These are phyloP conservation scores for Holotrichia oblita DNA, from an alignment of 1,140 invertebrate genomes.

Conservation along the genomic window DNA sequence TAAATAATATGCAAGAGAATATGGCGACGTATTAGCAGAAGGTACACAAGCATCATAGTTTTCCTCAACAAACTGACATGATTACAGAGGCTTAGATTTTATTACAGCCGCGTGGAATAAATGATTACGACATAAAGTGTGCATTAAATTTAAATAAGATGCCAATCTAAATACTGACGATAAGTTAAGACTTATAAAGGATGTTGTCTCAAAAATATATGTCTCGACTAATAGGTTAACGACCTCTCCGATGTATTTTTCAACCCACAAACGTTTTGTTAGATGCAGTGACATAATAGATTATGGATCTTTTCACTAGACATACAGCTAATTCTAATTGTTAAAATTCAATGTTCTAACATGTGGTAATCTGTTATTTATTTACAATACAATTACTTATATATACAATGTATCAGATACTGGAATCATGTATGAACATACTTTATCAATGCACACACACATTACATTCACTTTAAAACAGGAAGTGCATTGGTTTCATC, in stretches of 20 bases:
- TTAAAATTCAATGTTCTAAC: no score
- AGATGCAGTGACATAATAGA: neutral
- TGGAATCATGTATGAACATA: no score
- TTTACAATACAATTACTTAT: no score
- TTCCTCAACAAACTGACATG: neutral
- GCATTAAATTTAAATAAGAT: constrained; percentile 28
- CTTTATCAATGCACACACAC: no score
- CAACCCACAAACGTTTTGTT: constrained; percentile 25
- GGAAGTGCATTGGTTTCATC: no score
- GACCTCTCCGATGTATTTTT: constrained; percentile 17
- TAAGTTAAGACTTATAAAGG: constrained; percentile 30
- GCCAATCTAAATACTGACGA: constrained; percentile 25
- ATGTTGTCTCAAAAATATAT: constrained; percentile 20
- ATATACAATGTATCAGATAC: no score
- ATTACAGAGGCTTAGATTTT: neutral
- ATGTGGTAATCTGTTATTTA: no score
- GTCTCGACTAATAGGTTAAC: constrained; percentile 20
- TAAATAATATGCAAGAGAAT: neutral
- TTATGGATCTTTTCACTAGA: neutral
- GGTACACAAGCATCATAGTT: neutral
- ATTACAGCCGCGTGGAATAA: neutral
- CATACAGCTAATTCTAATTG: no score
- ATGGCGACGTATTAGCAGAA: neutral
- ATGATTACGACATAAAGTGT: constrained; percentile 2
- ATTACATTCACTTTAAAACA: no score